phyloP scores from a whole-genome alignment of 1,140 invertebrate genomes.

The fruit fly (Drosophila melanogaster) region Release_6_plus_ISO1_MT NC_004354.4:6624001-6624500 shows the following conservation, averaged over 20 bases:
- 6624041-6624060: not conserved
- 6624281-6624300: constrained; percentile 52
- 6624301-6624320: constrained; percentile 19
- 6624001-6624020: constrained; percentile 31
- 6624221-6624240: constrained; percentile 81
- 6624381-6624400: constrained; percentile 7
- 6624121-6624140: constrained; percentile 41
- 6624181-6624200: constrained; percentile 51
- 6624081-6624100: constrained; percentile 76
- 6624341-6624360: constrained; percentile 5
- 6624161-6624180: constrained; percentile 26
- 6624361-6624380: not conserved
- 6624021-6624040: not conserved
- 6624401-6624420: constrained; percentile 58
- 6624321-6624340: constrained; percentile 42
- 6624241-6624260: constrained; percentile 50
- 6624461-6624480: not conserved
- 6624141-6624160: constrained; percentile 13
- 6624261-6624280: constrained; percentile 41
- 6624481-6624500: not conserved
- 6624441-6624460: constrained; percentile 14
- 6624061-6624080: constrained; percentile 8
- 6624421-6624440: constrained; percentile 33
- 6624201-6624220: constrained; percentile 82
- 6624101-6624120: constrained; percentile 59